phyloP scores from a whole-genome alignment of 1,140 invertebrate genomes.

The Stegodyphus mimosarum region DNA sequence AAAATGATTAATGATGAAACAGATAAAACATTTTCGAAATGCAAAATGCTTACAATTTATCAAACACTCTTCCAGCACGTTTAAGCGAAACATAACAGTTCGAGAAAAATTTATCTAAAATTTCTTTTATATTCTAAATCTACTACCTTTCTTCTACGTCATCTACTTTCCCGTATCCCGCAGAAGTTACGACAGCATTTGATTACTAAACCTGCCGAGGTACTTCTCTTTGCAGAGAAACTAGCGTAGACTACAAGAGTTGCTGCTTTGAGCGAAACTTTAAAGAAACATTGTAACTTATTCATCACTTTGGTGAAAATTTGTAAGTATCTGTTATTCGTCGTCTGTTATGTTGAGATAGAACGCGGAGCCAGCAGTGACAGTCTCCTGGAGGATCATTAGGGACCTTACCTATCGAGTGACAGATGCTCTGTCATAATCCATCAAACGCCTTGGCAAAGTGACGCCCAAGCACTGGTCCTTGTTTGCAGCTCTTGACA shows the following conservation, averaged over 20 bases:
- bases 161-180: no score
- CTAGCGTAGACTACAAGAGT: neutral
- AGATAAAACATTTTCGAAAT: no score
- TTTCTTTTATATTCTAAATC: no score
- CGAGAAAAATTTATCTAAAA: no score
- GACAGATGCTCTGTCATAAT: slow-evolving; percentile 54
- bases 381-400: slow-evolving; percentile 45
- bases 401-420: slow-evolving; percentile 48
- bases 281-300: slow-evolving; percentile 42
- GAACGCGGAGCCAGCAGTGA: slow-evolving; percentile 15
- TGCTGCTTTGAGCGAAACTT: neutral
- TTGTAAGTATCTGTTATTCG: slow-evolving; percentile 26
- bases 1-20: no score
- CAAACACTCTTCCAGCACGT: no score
- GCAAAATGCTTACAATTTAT: no score
- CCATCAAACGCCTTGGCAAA: slow-evolving; percentile 49
- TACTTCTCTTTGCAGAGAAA: no score
- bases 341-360: slow-evolving; percentile 11
- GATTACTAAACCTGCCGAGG: no score
- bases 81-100: no score
- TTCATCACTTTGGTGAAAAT: slow-evolving; percentile 32
- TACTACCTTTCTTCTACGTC: no score
- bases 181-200: no score
- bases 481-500: slow-evolving; percentile 54
- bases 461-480: slow-evolving; percentile 23